These are phyloP conservation scores for Carcharodon carcharias DNA, from an alignment of 2,797 vertebrate species.

Conservation along the genomic window DNA sequence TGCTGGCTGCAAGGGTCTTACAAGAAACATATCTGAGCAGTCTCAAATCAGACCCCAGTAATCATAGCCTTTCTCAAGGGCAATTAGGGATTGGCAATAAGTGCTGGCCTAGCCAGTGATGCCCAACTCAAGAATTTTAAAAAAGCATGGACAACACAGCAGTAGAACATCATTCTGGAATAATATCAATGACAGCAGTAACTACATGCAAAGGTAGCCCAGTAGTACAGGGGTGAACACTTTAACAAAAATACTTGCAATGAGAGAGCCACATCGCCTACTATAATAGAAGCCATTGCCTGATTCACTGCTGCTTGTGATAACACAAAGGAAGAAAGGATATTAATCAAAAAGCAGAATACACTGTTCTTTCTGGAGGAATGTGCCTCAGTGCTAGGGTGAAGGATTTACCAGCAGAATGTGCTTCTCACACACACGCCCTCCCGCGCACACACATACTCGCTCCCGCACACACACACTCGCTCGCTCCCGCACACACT, in stretches of 20 bases:
- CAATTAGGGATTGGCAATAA: not conserved
- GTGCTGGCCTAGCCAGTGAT: not conserved
- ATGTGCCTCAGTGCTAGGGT: too few species aligned
- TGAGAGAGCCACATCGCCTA: too few species aligned
- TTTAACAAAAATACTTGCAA: not conserved
- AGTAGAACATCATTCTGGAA: not conserved
- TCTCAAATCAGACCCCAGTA: not conserved
- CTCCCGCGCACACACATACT: too few species aligned
- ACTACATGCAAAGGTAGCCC: not conserved
- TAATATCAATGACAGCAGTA: not conserved
- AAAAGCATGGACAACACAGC: not conserved
- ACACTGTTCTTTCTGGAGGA: too few species aligned
- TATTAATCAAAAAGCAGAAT: too few species aligned
- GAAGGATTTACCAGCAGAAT: too few species aligned
- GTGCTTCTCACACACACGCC: too few species aligned
- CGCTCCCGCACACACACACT: too few species aligned
- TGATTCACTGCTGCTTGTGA: too few species aligned
- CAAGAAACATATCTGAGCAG: not conserved
- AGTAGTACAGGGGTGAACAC: not conserved
- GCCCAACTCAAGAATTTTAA: not conserved
- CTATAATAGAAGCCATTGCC: too few species aligned
- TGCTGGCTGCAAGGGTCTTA: not conserved
- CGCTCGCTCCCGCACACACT: too few species aligned
- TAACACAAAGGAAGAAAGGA: too few species aligned
- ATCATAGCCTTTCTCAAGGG: not conserved